phyloP scores from a whole-genome alignment of 2,797 vertebrate genomes.

The Pipistrellus kuhlii region DNA sequence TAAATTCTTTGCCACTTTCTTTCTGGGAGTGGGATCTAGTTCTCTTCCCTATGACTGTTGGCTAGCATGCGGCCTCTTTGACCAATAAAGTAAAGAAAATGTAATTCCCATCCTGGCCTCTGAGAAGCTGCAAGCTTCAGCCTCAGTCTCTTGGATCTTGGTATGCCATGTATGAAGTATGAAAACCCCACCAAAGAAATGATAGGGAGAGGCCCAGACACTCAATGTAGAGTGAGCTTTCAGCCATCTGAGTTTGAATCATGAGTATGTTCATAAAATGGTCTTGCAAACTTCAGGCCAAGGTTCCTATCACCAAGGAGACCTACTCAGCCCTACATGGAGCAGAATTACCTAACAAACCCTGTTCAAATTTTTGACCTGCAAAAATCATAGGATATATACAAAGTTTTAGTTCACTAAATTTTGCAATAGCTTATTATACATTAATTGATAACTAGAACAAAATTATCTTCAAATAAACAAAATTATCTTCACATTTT shows the following conservation, averaged over 20 bases:
- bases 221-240: neutral
- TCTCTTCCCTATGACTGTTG: neutral
- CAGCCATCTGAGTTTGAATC: neutral
- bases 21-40: neutral
- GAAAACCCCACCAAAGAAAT: neutral
- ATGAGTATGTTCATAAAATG: neutral
- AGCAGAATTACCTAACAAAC: neutral
- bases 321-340: neutral
- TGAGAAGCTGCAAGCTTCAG: neutral
- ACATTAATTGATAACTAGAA: neutral
- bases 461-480: neutral
- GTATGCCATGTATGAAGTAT: neutral
- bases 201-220: neutral
- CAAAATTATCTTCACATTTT: neutral
- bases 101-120: neutral
- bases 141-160: neutral
- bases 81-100: neutral
- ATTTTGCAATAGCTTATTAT: neutral
- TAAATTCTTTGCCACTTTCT: neutral
- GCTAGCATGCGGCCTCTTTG: neutral
- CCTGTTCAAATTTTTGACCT: neutral
- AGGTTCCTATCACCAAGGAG: too few relatives aligned
- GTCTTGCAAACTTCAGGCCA: neutral
- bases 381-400: neutral
- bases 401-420: slow-evolving; percentile 8